Base-by-base conservation (phyloP, 2,888 invertebrate genomes). In the Epinotia ramella region DNA sequence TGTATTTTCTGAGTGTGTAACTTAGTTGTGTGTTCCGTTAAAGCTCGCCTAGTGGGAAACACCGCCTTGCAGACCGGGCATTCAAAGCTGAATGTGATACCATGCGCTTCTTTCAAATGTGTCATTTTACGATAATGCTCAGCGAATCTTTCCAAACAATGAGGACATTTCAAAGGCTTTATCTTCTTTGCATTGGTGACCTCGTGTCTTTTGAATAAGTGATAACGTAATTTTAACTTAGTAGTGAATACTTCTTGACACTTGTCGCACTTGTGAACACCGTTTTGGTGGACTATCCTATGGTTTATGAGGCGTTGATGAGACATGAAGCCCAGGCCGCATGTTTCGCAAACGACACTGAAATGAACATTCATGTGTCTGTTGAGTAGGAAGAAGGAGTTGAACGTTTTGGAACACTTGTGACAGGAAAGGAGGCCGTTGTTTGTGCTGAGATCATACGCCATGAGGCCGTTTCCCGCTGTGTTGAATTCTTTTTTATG, bases 81-180 rank as follows among this genome's bases (percentile, higher is more conserved):
- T 65, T 93, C 93, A 57, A 93, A 94, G 0, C 87, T 90, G 33
- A 92, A 92, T 0, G 88, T 81, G 5, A 94, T 93, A 0, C 92
- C 93, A 71, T 94, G 94, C 0, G 84, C 89, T 76, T 91, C 89
- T 78, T 88, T 92, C 73, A 94, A 80, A 77, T 94, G 94, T 2
- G 90, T 91, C 93, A 94, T 93, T 75, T 93, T 93, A 2, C 86
- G 86, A 65, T 94, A 94, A 77, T 94, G 93, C 77, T 93, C 93
- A 0, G 93, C 84, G 67, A 94, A 94, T 11, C 94, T 81, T 79
- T 94, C 93, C 73, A 92, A 85, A 57, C 94, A 94, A 74, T 92
- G 93, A 0, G 94, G 90, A 76, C 94, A 94, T 84, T 93, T 94
- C 5, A 93, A 73, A 0, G 93, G 94, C 49, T 90, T 92, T 16